Conservation (phyloP, 35 echinoderm and acorn worm species). For the Stichopus chloronotus region DNA sequence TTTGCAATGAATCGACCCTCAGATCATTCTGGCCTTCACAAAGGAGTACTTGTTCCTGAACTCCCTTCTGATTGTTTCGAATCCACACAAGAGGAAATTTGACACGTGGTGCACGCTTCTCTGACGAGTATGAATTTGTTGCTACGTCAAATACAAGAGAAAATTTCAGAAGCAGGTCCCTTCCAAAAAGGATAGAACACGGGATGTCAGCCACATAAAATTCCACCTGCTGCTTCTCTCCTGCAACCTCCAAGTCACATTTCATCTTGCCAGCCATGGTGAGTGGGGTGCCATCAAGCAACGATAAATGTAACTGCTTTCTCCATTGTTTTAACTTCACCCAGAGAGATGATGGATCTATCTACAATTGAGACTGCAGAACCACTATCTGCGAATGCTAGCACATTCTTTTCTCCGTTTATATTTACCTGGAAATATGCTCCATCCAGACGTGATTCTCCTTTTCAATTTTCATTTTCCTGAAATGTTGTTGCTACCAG, state of each 20-base stretch:
- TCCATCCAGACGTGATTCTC: no score
- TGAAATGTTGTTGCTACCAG: no score
- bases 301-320: neutral
- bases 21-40: no score
- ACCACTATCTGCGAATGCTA: no score
- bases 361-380: no score
- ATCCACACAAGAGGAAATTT: neutral
- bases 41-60: no score
- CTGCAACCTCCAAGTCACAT: neutral
- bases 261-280: neutral
- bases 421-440: no score
- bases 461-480: no score
- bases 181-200: neutral
- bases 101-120: neutral
- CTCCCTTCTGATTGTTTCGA: neutral
- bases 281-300: neutral
- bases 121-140: neutral
- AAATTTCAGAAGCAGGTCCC: neutral
- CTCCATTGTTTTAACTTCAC: no score
- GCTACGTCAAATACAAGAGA: neutral
- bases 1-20: no score
- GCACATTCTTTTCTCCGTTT: no score
- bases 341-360: no score
- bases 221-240: neutral
- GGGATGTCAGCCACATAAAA: neutral